A percentile compares a stretch with the other conserved stretches of the same genome.
Conservation (phyloP, 92 coral and sea anemone genomes). For the Porites lobata region DNA sequence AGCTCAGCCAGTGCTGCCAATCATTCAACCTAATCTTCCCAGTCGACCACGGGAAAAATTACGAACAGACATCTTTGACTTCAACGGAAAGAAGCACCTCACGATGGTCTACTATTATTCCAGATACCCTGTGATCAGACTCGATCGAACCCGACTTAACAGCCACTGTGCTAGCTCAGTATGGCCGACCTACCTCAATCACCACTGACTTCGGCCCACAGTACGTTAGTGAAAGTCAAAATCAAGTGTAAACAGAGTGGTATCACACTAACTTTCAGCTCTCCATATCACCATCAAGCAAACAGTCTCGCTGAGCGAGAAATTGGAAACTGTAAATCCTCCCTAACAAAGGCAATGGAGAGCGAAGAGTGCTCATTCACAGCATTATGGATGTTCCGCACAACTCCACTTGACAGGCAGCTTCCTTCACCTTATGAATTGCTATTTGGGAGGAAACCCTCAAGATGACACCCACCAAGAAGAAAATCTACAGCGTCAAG, state of each 20-base stretch:
- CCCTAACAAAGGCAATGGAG: conserved; percentile 54
- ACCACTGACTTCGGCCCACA: background rate
- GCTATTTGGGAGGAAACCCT: conserved; percentile 35
- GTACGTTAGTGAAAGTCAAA: conserved; percentile 5
- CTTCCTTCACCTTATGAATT: conserved; percentile 60
- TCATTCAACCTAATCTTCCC: no score
- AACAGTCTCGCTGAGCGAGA: conserved; percentile 16
- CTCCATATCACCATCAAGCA: conserved; percentile 68
- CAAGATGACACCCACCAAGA: conserved; percentile 57
- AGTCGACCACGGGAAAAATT: no score
- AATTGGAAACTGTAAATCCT: conserved; percentile 25
- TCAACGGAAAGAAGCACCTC: background rate
- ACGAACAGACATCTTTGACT: background rate
- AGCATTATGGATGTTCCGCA: conserved; percentile 39
- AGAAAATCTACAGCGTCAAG: conserved; percentile 48
- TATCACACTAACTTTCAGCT: conserved; percentile 55
- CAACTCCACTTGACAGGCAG: conserved; percentile 19
- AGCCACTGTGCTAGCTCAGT: no score
- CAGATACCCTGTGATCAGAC: background rate
- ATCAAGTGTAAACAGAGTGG: conserved; percentile 46
- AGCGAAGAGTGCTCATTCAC: conserved; percentile 54
- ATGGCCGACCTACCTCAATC: no score
- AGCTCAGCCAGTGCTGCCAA: no score
- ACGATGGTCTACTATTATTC: background rate
- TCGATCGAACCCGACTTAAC: background rate